Conservation (phyloP, 1,140 invertebrate genomes). For the Lepidotrigona ventralis region DNA sequence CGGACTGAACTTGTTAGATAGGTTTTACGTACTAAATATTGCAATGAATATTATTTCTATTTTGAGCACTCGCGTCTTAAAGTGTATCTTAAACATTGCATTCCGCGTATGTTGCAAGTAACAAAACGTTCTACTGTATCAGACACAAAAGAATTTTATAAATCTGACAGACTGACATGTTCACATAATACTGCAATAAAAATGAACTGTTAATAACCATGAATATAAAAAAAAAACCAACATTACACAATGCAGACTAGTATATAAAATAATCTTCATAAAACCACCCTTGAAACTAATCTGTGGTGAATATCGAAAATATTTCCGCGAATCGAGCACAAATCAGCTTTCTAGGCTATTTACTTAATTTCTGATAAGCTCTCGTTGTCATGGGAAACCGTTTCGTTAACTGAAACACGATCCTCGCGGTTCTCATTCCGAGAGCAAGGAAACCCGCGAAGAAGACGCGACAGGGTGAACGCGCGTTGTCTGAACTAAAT, state of each 20-base stretch:
- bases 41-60: too few relatives aligned
- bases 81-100: too few relatives aligned
- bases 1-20: not conserved
- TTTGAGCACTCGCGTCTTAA: too few relatives aligned
- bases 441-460: not conserved
- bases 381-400: constrained; percentile 42
- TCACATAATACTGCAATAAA: not conserved
- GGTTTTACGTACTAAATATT: too few relatives aligned
- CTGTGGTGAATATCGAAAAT: too few relatives aligned
- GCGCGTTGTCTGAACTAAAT: not conserved
- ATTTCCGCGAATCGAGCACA: too few relatives aligned
- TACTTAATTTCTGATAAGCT: constrained; percentile 78
- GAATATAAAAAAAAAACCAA: not conserved
- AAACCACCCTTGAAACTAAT: too few relatives aligned
- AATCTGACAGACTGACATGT: not conserved
- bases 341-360: constrained; percentile 57
- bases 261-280: not conserved
- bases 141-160: not conserved
- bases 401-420: not conserved
- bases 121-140: not conserved
- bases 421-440: constrained; percentile 2
- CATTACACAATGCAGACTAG: not conserved
- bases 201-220: not conserved
- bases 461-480: not conserved
- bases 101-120: not conserved